Evolutionary conservation across 64 coral and sea anemone genomes (phyloP).

Genomic region (Catalaphyllia jardinei): DNA sequence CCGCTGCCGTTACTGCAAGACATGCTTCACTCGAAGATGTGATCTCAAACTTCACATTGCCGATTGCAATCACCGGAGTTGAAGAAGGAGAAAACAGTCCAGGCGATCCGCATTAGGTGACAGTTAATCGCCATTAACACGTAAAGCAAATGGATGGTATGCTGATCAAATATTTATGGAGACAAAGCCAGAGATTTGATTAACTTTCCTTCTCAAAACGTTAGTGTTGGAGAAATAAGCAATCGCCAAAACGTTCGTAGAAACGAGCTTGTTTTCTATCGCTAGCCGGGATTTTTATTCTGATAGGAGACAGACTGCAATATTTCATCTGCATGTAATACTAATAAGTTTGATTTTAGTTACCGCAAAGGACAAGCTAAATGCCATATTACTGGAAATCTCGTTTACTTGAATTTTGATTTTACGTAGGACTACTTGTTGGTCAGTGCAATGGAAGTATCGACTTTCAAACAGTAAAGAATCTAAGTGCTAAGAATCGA

Average conservation of each 20-base stretch:
- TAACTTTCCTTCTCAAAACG: neutral
- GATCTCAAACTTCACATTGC: slow-evolving; percentile 59
- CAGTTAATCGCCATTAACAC: slow-evolving; percentile 45
- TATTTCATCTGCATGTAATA: neutral
- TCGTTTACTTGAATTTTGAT: neutral
- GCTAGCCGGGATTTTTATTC: neutral
- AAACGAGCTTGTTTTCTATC: neutral
- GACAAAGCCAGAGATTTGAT: slow-evolving; percentile 32
- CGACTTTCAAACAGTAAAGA: neutral
- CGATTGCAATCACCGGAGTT: slow-evolving; percentile 23
- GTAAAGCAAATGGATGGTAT: slow-evolving; percentile 49
- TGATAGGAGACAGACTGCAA: neutral
- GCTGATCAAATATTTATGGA: slow-evolving; percentile 46
- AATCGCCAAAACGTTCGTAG: neutral
- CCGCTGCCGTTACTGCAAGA: slow-evolving; percentile 67
- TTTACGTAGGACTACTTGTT: neutral
- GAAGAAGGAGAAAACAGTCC: slow-evolving; percentile 21
- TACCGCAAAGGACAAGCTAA: slow-evolving; percentile 35
- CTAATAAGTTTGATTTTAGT: slow-evolving; percentile 7
- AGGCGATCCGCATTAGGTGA: slow-evolving; percentile 39
- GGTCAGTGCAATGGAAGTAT: neutral
- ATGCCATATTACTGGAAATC: slow-evolving; percentile 50
- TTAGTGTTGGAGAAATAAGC: neutral
- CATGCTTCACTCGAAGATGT: slow-evolving; percentile 53
- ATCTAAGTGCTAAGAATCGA: no score